These are phyloP conservation scores for Tachycineta bicolor DNA, from an alignment of 2,113 vertebrate species.

Conservation along the genomic window DNA sequence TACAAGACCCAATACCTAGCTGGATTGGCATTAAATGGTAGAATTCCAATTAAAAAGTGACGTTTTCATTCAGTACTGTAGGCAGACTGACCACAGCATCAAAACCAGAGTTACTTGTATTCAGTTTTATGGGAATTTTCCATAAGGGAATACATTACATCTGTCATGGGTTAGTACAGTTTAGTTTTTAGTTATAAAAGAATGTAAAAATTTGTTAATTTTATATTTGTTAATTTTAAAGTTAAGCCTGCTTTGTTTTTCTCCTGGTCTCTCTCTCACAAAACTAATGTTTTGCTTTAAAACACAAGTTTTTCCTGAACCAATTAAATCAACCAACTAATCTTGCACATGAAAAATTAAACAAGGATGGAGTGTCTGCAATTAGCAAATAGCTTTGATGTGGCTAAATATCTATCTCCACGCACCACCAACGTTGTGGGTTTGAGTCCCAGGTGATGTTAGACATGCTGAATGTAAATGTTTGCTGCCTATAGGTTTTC, in stretches of 20 bases:
- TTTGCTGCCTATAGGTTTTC: background rate
- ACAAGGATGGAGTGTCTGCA: constrained; percentile 72
- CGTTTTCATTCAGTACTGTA: background rate
- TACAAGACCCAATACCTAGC: background rate
- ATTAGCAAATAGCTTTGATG: constrained; percentile 75
- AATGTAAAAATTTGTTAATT: no score
- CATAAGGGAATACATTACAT: constrained; percentile 35
- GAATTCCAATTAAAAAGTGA: background rate
- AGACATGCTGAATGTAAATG: constrained; percentile 42
- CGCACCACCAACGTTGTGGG: constrained; percentile 34
- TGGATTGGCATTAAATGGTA: background rate
- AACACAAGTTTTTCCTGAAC: constrained; percentile 61
- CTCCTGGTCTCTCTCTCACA: no score
- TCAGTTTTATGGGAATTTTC: constrained; percentile 10
- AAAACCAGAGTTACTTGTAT: background rate
- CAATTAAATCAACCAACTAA: constrained; percentile 76
- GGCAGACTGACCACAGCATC: background rate
- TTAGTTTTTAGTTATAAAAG: no score
- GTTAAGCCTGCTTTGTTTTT: no score
- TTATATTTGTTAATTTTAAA: no score
- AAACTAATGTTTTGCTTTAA: constrained; percentile 58
- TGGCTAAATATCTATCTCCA: constrained; percentile 62
- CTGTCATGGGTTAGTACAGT: no score
- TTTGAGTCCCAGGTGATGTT: constrained; percentile 64
- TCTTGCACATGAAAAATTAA: constrained; percentile 72